phyloP scores from a whole-genome alignment of 2,797 vertebrate species.

The Pyrocephalus nanus region DNA sequence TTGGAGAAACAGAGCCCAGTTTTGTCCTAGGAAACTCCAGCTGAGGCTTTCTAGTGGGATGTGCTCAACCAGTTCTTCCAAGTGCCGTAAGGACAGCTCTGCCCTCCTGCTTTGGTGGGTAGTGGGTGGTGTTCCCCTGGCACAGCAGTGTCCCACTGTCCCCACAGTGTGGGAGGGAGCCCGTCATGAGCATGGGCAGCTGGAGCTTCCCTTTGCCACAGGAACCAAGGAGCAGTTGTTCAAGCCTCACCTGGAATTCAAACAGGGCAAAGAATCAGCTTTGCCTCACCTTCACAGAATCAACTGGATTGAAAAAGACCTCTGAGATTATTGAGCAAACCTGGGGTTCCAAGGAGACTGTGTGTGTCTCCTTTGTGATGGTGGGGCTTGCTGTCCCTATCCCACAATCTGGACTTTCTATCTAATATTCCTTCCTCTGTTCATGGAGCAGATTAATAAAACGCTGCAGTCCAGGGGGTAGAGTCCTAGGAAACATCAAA shows the following conservation, averaged over 20 bases:
- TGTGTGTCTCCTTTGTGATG: background rate
- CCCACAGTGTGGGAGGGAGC: rapidly evolving
- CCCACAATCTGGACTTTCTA: background rate
- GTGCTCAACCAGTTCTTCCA: background rate
- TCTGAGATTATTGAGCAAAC: background rate
- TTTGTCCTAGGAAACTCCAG: background rate
- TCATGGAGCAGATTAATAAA: background rate
- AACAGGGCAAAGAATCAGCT: background rate
- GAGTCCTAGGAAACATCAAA: conserved; percentile 16
- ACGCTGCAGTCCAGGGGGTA: background rate
- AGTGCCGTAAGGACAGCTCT: rapidly evolving
- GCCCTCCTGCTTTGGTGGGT: rapidly evolving
- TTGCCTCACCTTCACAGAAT: background rate
- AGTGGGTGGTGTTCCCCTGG: too few species aligned
- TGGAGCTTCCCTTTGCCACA: rapidly evolving
- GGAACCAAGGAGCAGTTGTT: background rate
- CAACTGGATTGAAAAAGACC: background rate
- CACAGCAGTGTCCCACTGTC: background rate
- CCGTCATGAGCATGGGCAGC: rapidly evolving
- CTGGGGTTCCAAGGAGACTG: background rate
- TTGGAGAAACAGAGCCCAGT: background rate
- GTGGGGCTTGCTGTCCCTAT: background rate
- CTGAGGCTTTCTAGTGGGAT: background rate
- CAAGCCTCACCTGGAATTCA: background rate
- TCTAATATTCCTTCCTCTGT: background rate